A percentile compares a stretch with the other conserved stretches of the same genome.
Conservation (phyloP, 2,797 vertebrate genomes). For the Ctenosaura bakeri region DNA sequence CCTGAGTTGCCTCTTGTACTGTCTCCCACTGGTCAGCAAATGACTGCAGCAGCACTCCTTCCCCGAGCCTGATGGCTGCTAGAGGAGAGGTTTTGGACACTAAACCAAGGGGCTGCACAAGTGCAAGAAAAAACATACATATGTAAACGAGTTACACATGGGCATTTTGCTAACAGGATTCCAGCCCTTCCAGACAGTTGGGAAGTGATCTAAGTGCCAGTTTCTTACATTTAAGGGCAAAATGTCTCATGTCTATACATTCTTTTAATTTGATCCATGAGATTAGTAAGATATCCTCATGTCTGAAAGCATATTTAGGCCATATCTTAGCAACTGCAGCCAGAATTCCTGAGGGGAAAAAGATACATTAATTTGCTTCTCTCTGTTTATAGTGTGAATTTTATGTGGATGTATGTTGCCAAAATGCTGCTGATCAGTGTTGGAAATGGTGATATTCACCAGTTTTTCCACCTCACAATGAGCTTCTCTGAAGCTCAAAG, state of each 20-base stretch:
- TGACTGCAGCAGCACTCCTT: too few relatives aligned
- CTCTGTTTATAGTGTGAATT: not conserved
- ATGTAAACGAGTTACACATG: too few relatives aligned
- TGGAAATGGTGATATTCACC: not conserved
- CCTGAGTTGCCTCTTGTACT: too few relatives aligned
- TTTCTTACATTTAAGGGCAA: not conserved
- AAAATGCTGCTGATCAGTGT: too few relatives aligned
- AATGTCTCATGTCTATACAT: not conserved
- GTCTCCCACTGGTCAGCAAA: too few relatives aligned
- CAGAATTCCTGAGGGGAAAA: not conserved
- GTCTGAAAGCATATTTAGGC: not conserved
- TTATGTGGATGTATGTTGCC: too few relatives aligned
- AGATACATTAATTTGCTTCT: not conserved
- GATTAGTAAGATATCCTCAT: not conserved
- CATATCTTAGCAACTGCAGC: not conserved
- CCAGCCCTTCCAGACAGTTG: too few relatives aligned
- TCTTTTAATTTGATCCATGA: not conserved
- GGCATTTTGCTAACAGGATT: too few relatives aligned
- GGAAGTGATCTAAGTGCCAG: not conserved
- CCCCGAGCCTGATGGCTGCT: too few relatives aligned
- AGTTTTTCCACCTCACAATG: not conserved
- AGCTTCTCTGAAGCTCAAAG: not conserved
- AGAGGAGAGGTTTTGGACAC: too few relatives aligned
- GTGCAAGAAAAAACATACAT: too few relatives aligned
- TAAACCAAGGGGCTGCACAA: too few relatives aligned